Conservation (phyloP, 1,140 invertebrate species). For the Sitophilus oryzae region DNA sequence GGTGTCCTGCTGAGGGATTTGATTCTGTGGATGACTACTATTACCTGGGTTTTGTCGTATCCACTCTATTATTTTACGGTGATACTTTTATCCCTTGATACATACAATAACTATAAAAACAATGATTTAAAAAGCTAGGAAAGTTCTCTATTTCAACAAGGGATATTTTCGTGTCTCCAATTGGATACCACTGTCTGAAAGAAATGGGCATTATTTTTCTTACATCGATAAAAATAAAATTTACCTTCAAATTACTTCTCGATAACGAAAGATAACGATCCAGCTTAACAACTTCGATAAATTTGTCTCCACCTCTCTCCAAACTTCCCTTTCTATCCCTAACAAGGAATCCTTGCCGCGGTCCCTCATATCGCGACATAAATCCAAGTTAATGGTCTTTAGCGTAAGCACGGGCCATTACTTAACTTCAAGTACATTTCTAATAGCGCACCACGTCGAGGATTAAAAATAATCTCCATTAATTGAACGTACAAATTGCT, state of each 20-base stretch:
- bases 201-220: no score
- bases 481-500: conserved; percentile 12
- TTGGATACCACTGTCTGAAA: no score
- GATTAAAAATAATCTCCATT: conserved; percentile 18
- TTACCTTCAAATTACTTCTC: conserved; percentile 12
- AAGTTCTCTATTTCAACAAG: no score
- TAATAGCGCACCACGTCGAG: conserved; percentile 2
- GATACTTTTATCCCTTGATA: no score
- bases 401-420: conserved; percentile 16
- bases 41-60: no score
- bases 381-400: conserved; percentile 25
- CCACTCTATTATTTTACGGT: no score
- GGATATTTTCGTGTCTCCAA: no score
- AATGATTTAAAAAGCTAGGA: no score
- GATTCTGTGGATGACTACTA: no score
- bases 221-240: conserved; percentile 8
- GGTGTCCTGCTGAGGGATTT: no score
- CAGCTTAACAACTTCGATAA: conserved; percentile 20
- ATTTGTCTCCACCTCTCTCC: conserved; percentile 16
- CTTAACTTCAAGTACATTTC: conserved; percentile 5
- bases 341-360: conserved; percentile 17
- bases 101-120: no score
- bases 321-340: conserved; percentile 19
- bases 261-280: conserved; percentile 21
- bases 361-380: conserved; percentile 24